A percentile compares a stretch with the other conserved stretches of the same genome.
Evolutionary conservation across 2,888 invertebrate genomes (phyloP).

Genomic region (Rotaria socialis): DNA sequence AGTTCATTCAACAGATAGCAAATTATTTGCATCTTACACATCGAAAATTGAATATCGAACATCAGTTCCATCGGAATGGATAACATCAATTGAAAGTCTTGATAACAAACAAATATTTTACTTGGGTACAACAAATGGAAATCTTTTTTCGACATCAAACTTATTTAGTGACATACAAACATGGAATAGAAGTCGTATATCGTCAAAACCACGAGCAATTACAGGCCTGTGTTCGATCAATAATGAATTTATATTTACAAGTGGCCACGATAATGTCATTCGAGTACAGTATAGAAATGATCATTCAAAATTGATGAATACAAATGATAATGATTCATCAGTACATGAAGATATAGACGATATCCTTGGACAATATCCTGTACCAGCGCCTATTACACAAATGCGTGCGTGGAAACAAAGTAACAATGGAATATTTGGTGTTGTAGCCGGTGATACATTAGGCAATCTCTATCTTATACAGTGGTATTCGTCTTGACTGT

Average conservation of each 20-base stretch:
- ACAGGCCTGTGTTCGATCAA: background rate
- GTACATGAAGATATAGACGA: background rate
- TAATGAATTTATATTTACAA: constrained; percentile 1
- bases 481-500: background rate
- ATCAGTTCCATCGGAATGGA: background rate
- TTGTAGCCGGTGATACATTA: constrained; percentile 20
- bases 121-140: background rate
- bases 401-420: constrained; percentile 18
- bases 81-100: background rate
- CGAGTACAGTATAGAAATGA: constrained; percentile 2
- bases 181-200: background rate
- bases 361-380: constrained; percentile 21
- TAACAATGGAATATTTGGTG: background rate
- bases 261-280: constrained; percentile 6
- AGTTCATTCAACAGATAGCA: background rate
- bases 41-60: background rate
- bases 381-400: constrained; percentile 17
- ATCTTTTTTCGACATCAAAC: background rate
- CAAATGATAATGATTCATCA: background rate
- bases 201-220: background rate
- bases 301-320: background rate
- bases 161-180: background rate
- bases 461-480: background rate
- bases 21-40: background rate
- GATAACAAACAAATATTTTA: background rate